Percentiles rank a stretch among this genome's conserved stretches.
phyloP scores from a whole-genome alignment of 2,113 vertebrate species.

The Vidua chalybeata region DNA sequence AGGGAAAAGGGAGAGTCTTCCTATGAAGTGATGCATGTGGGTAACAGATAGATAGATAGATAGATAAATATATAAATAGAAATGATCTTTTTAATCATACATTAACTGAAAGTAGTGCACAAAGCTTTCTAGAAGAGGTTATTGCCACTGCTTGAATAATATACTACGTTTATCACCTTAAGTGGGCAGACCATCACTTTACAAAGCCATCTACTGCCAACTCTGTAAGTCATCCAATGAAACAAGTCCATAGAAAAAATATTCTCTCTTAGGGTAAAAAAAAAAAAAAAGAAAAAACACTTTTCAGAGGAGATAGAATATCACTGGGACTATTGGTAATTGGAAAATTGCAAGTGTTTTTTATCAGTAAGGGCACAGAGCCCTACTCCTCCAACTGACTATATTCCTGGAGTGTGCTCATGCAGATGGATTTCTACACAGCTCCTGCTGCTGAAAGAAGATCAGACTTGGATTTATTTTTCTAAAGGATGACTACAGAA shows the following conservation, averaged over 20 bases:
- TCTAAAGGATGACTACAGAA: neutral
- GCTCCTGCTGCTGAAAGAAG: neutral
- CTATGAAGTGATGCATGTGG: neutral
- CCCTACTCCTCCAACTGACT: neutral
- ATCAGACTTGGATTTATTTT: neutral
- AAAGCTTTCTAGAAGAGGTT: neutral
- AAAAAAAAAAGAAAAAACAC: accelerated
- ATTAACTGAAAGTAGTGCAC: neutral
- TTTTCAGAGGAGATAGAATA: neutral
- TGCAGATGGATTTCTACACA: neutral
- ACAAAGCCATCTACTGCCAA: neutral
- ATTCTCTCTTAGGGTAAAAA: neutral
- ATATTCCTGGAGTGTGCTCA: neutral
- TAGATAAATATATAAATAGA: neutral
- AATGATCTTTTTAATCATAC: neutral
- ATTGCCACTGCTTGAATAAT: neutral
- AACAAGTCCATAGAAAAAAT: neutral
- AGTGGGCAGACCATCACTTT: neutral
- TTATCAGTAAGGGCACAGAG: neutral
- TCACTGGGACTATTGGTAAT: neutral
- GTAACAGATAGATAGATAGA: neutral
- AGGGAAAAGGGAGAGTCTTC: neutral
- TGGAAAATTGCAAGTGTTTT: neutral
- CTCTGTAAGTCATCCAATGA: neutral
- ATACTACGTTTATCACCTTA: neutral